These are phyloP conservation scores for Bombycilla garrulus DNA, from an alignment of 2,113 vertebrate genomes.

Conservation along the genomic window DNA sequence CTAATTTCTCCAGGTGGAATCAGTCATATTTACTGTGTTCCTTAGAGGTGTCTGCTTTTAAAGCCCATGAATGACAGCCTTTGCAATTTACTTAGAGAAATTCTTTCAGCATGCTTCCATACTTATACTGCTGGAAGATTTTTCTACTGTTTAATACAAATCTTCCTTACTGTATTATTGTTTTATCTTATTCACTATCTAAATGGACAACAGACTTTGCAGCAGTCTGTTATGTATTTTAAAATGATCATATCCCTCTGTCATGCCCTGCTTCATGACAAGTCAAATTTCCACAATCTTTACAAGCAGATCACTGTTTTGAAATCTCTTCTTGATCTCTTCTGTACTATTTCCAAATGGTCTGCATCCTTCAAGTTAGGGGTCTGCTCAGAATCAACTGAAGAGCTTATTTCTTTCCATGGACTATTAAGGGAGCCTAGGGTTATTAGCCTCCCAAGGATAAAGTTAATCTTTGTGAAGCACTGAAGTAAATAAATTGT, in stretches of 20 bases:
- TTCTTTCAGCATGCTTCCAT: neutral
- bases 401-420: constrained; percentile 33
- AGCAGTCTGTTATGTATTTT: neutral
- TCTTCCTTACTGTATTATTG: neutral
- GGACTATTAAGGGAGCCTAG: constrained; percentile 23
- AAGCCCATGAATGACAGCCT: neutral
- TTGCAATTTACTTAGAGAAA: neutral
- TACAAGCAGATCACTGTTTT: neutral
- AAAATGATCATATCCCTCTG: neutral
- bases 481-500: constrained; percentile 60
- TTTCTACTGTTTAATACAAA: neutral
- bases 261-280: neutral
- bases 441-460: constrained; percentile 59
- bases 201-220: neutral
- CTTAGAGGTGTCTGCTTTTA: neutral
- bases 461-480: constrained; percentile 55
- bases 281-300: neutral
- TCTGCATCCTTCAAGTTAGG: neutral
- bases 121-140: neutral
- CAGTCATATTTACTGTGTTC: neutral
- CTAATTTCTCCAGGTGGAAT: neutral
- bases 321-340: neutral
- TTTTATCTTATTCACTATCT: neutral
- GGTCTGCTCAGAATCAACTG: neutral
- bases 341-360: neutral